Evolutionary conservation across 2,113 vertebrate species (phyloP).

Genomic region (Dryoscopus gambensis): DNA sequence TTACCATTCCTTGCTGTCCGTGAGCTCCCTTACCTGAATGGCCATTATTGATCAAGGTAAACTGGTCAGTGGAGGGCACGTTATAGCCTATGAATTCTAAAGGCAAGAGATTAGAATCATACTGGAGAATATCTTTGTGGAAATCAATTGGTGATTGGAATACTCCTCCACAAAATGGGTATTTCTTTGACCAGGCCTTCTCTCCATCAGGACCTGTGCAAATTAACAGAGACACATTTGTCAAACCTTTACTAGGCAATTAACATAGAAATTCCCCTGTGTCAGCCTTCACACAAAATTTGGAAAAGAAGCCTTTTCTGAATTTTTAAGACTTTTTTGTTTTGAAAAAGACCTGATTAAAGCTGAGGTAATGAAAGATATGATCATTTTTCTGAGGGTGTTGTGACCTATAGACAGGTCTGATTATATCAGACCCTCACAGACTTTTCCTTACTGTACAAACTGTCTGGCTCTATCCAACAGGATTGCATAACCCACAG

Average conservation of each 20-base stretch:
- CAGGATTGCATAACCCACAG: neutral
- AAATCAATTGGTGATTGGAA: constrained; percentile 93
- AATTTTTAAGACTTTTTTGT: neutral
- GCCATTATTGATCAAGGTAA: constrained; percentile 89
- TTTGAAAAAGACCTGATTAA: neutral
- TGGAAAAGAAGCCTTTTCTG: neutral
- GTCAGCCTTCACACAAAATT: neutral
- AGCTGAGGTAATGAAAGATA: neutral
- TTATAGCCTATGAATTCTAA: constrained; percentile 86
- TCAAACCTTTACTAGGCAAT: neutral
- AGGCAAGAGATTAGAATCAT: constrained; percentile 79
- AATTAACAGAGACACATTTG: neutral
- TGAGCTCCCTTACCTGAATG: constrained; percentile 82
- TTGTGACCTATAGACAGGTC: constrained; percentile 40
- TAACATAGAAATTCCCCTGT: neutral
- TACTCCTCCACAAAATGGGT: constrained; percentile 84
- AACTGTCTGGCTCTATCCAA: neutral
- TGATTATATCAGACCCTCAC: constrained; percentile 46
- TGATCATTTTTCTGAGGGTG: neutral
- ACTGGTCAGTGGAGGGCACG: constrained; percentile 69
- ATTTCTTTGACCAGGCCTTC: constrained; percentile 79
- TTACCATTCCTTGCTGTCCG: neutral
- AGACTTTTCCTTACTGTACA: neutral
- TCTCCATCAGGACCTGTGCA: constrained; percentile 82
- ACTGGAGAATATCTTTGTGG: constrained; percentile 80